Percentiles rank a stretch among this genome's conserved stretches.
These are phyloP conservation scores for Mirounga angustirostris DNA, from an alignment of 2,113 vertebrate species.

Conservation along the genomic window DNA sequence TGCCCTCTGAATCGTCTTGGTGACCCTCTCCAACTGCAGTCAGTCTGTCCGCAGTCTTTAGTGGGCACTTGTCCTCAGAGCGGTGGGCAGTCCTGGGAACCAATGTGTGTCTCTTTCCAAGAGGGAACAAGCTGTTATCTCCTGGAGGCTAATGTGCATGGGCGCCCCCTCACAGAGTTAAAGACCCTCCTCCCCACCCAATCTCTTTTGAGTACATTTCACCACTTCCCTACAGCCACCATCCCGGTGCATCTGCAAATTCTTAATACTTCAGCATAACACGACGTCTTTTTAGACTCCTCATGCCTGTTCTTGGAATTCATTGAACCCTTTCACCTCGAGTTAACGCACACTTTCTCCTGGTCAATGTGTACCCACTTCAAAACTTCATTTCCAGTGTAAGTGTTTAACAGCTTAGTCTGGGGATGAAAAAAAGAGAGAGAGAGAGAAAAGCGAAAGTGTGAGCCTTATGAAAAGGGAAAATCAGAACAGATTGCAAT, in stretches of 20 bases:
- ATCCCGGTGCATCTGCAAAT: not conserved
- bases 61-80: not conserved
- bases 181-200: not conserved
- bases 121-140: not conserved
- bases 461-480: constrained; percentile 68
- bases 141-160: not conserved
- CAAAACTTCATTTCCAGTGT: constrained; percentile 48
- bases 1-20: not conserved
- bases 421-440: not conserved
- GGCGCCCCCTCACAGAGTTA: not conserved
- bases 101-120: not conserved
- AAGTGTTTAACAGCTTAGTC: constrained; percentile 9
- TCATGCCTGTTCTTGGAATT: not conserved
- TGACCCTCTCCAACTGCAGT: constrained; percentile 32
- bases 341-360: constrained; percentile 25
- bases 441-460: constrained; percentile 55
- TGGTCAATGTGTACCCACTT: constrained; percentile 52
- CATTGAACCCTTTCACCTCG: not conserved
- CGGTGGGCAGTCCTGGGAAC: not conserved
- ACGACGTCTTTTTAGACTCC: not conserved
- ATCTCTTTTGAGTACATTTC: not conserved
- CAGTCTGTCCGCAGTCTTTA: constrained; percentile 47
- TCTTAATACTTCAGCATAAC: not conserved
- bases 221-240: not conserved
- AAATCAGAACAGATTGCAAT: constrained; percentile 80